phyloP scores from a whole-genome alignment of 2,797 vertebrate species.

The Salmo trutta region DNA sequence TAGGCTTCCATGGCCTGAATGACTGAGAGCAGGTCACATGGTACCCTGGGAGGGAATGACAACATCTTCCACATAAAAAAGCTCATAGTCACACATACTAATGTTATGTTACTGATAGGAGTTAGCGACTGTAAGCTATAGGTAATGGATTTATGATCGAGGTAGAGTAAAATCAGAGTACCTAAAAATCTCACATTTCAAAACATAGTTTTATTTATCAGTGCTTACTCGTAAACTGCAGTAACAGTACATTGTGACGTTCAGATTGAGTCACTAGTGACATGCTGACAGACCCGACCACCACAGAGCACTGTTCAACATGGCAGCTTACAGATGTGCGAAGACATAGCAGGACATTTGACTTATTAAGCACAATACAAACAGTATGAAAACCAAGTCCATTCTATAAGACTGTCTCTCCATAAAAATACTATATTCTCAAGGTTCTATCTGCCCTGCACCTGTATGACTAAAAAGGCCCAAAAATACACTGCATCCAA shows the following conservation, averaged over 20 bases:
- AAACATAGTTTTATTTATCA: no score
- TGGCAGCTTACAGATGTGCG: neutral
- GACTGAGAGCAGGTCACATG: conserved; percentile 68
- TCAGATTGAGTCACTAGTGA: conserved; percentile 23
- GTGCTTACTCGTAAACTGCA: no score
- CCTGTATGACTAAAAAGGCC: conserved; percentile 19
- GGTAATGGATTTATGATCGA: no score
- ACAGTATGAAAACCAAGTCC: conserved; percentile 9
- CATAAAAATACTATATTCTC: neutral
- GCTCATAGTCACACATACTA: conserved; percentile 59
- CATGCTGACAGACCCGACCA: neutral
- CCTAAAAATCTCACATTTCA: no score
- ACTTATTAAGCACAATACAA: neutral
- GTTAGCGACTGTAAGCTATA: no score
- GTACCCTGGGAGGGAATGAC: conserved; percentile 56
- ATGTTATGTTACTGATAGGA: neutral
- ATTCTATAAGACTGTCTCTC: neutral
- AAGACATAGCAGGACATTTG: neutral
- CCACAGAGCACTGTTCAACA: conserved; percentile 21
- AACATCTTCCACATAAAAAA: conserved; percentile 66
- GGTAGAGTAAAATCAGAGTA: no score
- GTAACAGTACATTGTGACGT: neutral
- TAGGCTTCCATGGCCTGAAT: conserved; percentile 68
- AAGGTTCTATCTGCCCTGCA: conserved; percentile 7
- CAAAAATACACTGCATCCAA: neutral